phyloP scores from a whole-genome alignment of 2,113 vertebrate genomes.

The Malurus cyaneus region DNA sequence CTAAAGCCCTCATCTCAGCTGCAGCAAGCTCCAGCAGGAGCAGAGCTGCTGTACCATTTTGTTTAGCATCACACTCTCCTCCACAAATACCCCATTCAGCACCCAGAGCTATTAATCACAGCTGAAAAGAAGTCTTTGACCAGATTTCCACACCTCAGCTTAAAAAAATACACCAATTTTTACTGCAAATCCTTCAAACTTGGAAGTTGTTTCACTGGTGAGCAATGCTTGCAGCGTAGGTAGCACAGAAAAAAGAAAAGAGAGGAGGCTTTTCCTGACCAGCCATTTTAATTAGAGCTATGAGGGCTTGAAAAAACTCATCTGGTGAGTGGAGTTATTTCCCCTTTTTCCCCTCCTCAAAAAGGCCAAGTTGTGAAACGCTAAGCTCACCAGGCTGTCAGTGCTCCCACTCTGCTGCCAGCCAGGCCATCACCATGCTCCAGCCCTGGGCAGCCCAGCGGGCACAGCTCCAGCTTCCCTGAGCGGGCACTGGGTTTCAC shows the following conservation, averaged over 20 bases:
- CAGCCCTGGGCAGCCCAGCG: accelerated
- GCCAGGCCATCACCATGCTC: accelerated
- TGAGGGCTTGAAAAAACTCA: not conserved
- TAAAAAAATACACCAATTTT: constrained; percentile 2
- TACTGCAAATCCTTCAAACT: constrained; percentile 5
- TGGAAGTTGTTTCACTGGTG: not conserved
- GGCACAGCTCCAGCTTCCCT: not conserved
- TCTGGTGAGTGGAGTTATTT: not conserved
- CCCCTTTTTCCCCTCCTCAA: not conserved
- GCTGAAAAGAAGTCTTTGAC: not conserved
- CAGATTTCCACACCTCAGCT: constrained; percentile 2
- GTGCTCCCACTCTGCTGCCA: accelerated
- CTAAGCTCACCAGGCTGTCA: accelerated
- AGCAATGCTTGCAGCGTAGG: not conserved
- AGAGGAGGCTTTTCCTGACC: constrained; percentile 42
- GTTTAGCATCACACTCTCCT: not conserved
- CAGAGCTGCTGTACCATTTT: not conserved
- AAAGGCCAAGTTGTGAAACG: not conserved
- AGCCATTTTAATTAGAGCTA: constrained; percentile 39
- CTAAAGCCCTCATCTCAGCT: not conserved
- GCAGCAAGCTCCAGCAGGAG: not conserved
- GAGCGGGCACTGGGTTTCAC: accelerated
- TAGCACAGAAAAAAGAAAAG: constrained; percentile 25
- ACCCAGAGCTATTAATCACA: not conserved
- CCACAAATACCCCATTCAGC: not conserved